A percentile compares a stretch with the other conserved stretches of the same genome.
phyloP scores from a whole-genome alignment of 2,888 invertebrate species.

The Antitype chi region DNA sequence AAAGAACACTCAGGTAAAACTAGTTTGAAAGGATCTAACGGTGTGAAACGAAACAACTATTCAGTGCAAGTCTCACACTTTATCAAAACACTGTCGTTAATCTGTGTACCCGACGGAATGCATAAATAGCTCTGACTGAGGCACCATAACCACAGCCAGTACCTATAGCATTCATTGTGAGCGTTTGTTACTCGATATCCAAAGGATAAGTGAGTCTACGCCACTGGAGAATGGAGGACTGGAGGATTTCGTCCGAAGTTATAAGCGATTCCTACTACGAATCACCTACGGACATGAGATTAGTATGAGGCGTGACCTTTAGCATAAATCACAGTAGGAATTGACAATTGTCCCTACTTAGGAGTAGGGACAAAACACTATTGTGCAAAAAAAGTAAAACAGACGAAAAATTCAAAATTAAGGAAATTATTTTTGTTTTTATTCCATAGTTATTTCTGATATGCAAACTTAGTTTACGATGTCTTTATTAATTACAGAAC shows the following conservation, averaged over 20 bases:
- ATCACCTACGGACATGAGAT: too few relatives aligned
- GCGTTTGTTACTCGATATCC: conserved; percentile 71
- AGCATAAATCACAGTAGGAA: too few relatives aligned
- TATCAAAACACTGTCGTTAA: conserved; percentile 54
- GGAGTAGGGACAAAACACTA: conserved; percentile 3
- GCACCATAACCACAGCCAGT: conserved; percentile 41
- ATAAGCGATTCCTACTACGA: too few relatives aligned
- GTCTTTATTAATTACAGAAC: conserved; percentile 32
- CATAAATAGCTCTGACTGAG: conserved; percentile 71
- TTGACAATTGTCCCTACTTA: too few relatives aligned
- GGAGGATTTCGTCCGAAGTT: too few relatives aligned
- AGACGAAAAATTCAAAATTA: neutral
- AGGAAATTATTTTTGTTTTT: neutral
- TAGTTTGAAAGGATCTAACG: conserved; percentile 25
- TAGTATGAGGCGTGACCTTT: too few relatives aligned
- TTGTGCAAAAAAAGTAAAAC: conserved; percentile 6
- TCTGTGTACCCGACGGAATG: conserved; percentile 56
- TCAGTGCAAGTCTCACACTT: conserved; percentile 37
- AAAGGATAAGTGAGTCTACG: conserved; percentile 63
- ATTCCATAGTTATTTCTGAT: neutral
- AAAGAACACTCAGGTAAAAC: conserved; percentile 19
- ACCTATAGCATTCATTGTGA: conserved; percentile 69
- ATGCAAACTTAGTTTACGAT: conserved; percentile 9
- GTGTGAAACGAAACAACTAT: conserved; percentile 20
- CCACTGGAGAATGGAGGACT: conserved; percentile 15